phyloP scores from a whole-genome alignment of 2,113 vertebrate genomes.

The Pelodiscus sinensis region DNA sequence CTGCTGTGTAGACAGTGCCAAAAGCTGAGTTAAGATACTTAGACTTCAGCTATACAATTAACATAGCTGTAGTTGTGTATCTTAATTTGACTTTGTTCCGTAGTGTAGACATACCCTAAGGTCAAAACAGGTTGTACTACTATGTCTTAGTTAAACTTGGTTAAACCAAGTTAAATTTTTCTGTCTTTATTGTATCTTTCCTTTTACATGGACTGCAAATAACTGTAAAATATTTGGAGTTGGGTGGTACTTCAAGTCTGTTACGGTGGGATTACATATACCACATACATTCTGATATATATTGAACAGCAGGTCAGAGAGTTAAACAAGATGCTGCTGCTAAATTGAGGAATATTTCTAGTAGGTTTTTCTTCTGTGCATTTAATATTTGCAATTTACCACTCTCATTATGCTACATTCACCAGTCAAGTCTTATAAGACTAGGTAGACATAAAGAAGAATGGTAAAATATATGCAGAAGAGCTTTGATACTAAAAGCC shows the following conservation, averaged over 20 bases:
- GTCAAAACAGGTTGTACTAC: background rate
- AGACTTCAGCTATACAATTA: no score
- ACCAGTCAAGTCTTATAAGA: background rate
- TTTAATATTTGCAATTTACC: constrained; percentile 4
- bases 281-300: background rate
- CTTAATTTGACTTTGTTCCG: no score
- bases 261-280: background rate
- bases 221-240: background rate
- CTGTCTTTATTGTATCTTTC: background rate
- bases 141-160: background rate
- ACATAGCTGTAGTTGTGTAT: no score
- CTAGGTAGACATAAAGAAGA: background rate
- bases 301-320: background rate
- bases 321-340: constrained; percentile 18
- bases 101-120: no score
- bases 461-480: constrained; percentile 1
- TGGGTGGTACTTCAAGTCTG: background rate
- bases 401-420: background rate
- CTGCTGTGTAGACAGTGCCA: no score
- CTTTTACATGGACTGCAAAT: background rate
- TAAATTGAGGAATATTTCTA: background rate
- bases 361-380: background rate
- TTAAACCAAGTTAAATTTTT: background rate
- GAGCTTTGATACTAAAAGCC: constrained; percentile 32
- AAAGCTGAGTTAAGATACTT: no score